Base-by-base conservation (phyloP, 2,888 invertebrate species). In the Phengaris arion region DNA sequence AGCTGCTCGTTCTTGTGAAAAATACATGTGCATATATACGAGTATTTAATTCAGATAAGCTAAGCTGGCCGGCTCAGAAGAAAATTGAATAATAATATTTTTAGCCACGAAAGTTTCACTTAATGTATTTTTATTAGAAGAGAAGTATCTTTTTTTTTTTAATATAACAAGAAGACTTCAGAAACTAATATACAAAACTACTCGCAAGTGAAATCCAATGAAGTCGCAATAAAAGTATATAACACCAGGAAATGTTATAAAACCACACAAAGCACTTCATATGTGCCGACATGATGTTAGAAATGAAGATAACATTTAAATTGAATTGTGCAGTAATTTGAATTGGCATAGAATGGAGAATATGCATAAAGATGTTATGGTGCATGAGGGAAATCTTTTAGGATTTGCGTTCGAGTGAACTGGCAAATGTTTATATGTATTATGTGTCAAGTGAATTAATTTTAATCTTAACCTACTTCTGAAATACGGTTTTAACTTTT, bases 301-400 rank as follows among this genome's bases (percentile, higher is more conserved):
- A 72, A 72, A 6, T 72, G 72, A 52, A 72, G 54, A 72, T 72
- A 52, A 72, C 72, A 72, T 72, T 72, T 35, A 72, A 72, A 54
- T 72, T 72, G 72, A 52, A 72, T 72, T 35, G 72, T 72, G 72
- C 72, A 12, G 52, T 72, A 72, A 72, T 72, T 72, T 52, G 22
- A 72, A 72, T 72, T 52, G 72, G 54, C 72, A 72, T 72, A 72
- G 54, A 72, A 72, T 15, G 72, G 54, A 10, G 68, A 72, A 70
- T 70, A 70, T 72, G 72, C 72, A 72, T 72, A 72, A 72, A 72
- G 72, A 72, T 12, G 72, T 72, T 72, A 72, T 72, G 72, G 72
- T 13, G 22, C 72, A 72, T 72, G 54, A 54, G 72, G 72, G 72
- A 72, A 72, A 72, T 72, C 72, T 72, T 72, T 72, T 72, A 72